Percentiles rank a stretch among this genome's conserved stretches.
phyloP scores from a whole-genome alignment of 2,113 vertebrate species.

The Atherinomorus stipes region DNA sequence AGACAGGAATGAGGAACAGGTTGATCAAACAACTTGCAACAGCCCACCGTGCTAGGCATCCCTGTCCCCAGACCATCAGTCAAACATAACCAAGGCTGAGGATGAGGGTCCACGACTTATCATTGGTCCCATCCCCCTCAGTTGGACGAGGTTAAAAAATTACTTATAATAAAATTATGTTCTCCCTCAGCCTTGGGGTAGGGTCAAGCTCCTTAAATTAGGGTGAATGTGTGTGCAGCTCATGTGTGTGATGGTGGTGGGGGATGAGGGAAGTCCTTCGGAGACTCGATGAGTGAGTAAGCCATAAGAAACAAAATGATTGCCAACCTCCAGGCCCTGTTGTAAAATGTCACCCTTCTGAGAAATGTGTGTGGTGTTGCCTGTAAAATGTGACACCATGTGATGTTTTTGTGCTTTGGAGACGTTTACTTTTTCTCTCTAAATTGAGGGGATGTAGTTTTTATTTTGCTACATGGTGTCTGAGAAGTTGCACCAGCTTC shows the following conservation, averaged over 20 bases:
- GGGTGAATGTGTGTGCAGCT: slow-evolving; percentile 43
- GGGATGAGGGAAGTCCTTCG: background rate
- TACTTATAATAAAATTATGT: slow-evolving; percentile 52
- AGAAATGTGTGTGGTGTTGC: slow-evolving; percentile 39
- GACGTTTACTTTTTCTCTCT: slow-evolving; percentile 36
- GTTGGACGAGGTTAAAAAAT: slow-evolving; percentile 53
- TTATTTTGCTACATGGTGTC: background rate
- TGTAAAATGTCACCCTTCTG: slow-evolving; percentile 60
- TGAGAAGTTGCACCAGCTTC: background rate
- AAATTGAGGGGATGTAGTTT: background rate
- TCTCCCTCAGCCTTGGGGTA: slow-evolving; percentile 39
- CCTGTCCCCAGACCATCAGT: slow-evolving; percentile 31
- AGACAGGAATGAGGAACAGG: background rate
- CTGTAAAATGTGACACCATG: slow-evolving; percentile 52
- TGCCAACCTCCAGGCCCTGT: slow-evolving; percentile 38
- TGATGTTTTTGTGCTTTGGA: slow-evolving; percentile 4
- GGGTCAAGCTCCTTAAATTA: slow-evolving; percentile 59
- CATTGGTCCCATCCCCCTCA: slow-evolving; percentile 19
- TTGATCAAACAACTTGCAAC: background rate
- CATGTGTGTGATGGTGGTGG: background rate
- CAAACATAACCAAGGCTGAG: slow-evolving; percentile 1
- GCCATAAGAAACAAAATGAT: slow-evolving; percentile 47
- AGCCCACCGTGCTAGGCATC: background rate
- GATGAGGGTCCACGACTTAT: slow-evolving; percentile 16
- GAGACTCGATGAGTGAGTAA: slow-evolving; percentile 30